These are phyloP conservation scores for Pangasianodon hypophthalmus DNA, from an alignment of 2,113 vertebrate genomes.

Conservation along the genomic window DNA sequence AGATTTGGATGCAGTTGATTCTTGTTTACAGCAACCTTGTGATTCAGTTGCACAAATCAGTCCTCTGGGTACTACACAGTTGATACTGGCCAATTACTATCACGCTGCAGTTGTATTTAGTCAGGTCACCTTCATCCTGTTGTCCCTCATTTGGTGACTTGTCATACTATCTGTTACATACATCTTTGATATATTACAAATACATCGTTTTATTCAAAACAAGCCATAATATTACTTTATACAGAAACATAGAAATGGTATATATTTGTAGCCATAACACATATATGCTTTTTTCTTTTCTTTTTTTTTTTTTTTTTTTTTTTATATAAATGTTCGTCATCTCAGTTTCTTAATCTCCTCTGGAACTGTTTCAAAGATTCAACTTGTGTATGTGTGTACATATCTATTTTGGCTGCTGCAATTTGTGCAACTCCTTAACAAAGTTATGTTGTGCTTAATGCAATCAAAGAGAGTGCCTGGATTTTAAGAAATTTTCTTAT, in stretches of 20 bases:
- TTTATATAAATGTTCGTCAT: constrained; percentile 16
- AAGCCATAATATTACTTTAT: constrained; percentile 67
- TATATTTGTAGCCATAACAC: constrained; percentile 51
- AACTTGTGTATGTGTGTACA: constrained; percentile 69
- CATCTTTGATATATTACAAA: constrained; percentile 13
- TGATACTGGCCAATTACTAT: constrained; percentile 67
- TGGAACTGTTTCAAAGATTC: constrained; percentile 72
- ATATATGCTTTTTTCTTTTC: background rate
- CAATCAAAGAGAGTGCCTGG: constrained; percentile 86
- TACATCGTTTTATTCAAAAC: constrained; percentile 65
- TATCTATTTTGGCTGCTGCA: constrained; percentile 80
- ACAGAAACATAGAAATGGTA: constrained; percentile 52
- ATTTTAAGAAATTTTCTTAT: constrained; percentile 73
- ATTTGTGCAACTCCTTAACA: constrained; percentile 82
- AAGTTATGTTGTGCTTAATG: constrained; percentile 82
- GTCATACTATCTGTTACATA: constrained; percentile 43
- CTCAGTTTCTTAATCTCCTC: constrained; percentile 54
- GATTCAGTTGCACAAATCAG: constrained; percentile 78
- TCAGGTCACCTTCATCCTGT: constrained; percentile 60
- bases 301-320: constrained; percentile 28
- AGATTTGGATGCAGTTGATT: constrained; percentile 66
- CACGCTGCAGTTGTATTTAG: constrained; percentile 67
- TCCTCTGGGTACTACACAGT: constrained; percentile 66
- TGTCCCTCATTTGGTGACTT: constrained; percentile 57
- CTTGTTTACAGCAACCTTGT: constrained; percentile 79